These are phyloP conservation scores for Potorous gilbertii DNA, from an alignment of 2,797 vertebrate genomes.

Conservation along the genomic window DNA sequence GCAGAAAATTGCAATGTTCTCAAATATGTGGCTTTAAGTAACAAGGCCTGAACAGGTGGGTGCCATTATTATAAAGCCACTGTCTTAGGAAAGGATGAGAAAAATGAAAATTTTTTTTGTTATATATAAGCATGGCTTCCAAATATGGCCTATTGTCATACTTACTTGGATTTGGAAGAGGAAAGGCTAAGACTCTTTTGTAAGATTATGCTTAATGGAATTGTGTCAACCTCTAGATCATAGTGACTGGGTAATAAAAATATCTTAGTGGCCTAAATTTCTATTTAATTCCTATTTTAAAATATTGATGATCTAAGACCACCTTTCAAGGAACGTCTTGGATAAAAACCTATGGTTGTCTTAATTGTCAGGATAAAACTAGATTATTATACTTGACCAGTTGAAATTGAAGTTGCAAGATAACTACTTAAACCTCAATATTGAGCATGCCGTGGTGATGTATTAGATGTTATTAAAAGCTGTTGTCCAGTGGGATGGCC, in stretches of 20 bases:
- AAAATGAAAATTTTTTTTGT: conserved; percentile 18
- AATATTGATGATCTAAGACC: conserved; percentile 30
- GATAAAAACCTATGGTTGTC: not conserved
- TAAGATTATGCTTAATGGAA: not conserved
- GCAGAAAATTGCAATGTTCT: conserved; percentile 54
- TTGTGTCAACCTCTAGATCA: conserved; percentile 17
- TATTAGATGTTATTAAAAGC: conserved; percentile 57
- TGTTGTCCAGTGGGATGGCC: conserved; percentile 64
- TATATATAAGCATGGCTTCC: conserved; percentile 56
- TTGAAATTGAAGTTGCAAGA: conserved; percentile 51
- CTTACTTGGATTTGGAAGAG: conserved; percentile 23
- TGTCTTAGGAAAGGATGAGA: conserved; percentile 5
- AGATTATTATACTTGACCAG: conserved; percentile 40
- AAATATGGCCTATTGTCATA: conserved; percentile 17
- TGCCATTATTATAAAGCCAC: conserved; percentile 3
- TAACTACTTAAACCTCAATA: conserved; percentile 54
- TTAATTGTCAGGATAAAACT: conserved; percentile 8
- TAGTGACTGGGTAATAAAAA: conserved; percentile 49
- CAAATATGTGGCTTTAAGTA: conserved; percentile 21
- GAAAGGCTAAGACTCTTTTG: not conserved
- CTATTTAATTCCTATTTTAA: conserved; percentile 52
- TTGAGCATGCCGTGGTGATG: conserved; percentile 53
- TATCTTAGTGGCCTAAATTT: conserved; percentile 45
- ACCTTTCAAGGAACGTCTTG: conserved; percentile 40
- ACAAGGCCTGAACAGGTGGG: not conserved